Evolutionary conservation across 2,113 vertebrate species (phyloP), one percentile per base, ranked within the genome.

Genomic region (Vanacampus margaritifer): DNA sequence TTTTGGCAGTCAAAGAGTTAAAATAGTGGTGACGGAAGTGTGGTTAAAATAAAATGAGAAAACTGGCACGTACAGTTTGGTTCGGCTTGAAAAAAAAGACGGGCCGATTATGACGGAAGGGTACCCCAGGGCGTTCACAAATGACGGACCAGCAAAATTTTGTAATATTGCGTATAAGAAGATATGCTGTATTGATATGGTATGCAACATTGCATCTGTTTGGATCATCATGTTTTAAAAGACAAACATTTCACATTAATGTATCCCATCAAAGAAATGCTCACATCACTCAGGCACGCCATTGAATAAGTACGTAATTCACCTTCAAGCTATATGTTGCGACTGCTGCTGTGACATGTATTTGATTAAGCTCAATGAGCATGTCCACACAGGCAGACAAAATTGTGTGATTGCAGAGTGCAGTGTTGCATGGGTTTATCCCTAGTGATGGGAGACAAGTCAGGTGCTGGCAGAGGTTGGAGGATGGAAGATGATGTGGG

Each of bases 381-480:
- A 83, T 85, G 86, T 66, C 79, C 84, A 82, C 14, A 64, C 76
- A 87, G 78, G 74, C 86, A 80, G 79, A 78, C 66, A 57, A 1
- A 80, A 86, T 71, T 71, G 74, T 80, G 77, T 74, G 73, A 73
- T 35, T 62, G 63, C 50, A 48, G 63, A 63, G 72, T 78, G 75
- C 66, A 78, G 21, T 43, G 71, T 65, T 71, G 87, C 72, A 79
- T 77, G 75, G 73, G 46, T 59, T 70, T 62, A 53, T 68, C 79
- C 67, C 71, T 71, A 73, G 76, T 37, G 60, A 70, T 60, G 61
- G 71, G 65, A 73, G 82, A 56, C 64, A 72, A 80, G 83, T 80
- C 85, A 86, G 87, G 80, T 88, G 82, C 79, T 85, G 72, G 79
- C 75, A 75, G 80, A 79, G 82, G 82, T 83, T 74, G 75, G 84